Conservation (phyloP, 2,888 invertebrate genomes). For the Norana najaformis region DNA sequence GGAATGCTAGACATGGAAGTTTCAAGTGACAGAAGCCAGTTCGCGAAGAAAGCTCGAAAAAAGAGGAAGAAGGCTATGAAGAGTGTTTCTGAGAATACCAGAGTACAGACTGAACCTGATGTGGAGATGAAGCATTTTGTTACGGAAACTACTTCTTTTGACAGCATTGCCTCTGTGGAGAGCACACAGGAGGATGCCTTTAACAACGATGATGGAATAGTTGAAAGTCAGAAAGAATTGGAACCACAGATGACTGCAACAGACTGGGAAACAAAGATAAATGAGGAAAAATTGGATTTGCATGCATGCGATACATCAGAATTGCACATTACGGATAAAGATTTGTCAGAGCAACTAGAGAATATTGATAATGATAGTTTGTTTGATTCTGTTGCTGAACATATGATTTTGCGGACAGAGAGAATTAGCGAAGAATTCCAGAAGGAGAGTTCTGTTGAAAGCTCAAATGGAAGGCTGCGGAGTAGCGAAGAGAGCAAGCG, state of each 20-base stretch:
- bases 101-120: conserved; percentile 4
- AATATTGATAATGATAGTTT: neutral
- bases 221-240: neutral
- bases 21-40: neutral
- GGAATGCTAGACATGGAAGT: neutral
- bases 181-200: neutral
- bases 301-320: neutral
- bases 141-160: neutral
- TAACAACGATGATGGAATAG: neutral
- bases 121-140: neutral
- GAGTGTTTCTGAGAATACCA: neutral
- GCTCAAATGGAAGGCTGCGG: neutral
- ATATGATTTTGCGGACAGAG: neutral
- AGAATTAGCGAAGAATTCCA: neutral
- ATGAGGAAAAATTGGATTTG: neutral
- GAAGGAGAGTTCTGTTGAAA: conserved; percentile 13
- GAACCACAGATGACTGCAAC: neutral
- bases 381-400: neutral
- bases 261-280: neutral
- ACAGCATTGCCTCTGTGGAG: neutral
- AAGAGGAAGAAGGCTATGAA: neutral
- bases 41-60: neutral
- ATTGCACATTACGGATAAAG: neutral
- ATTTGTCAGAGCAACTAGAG: neutral
- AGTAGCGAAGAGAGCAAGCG: conserved; percentile 21